Percentiles rank a stretch among this genome's conserved stretches.
These are phyloP conservation scores for Eudyptes chrysolophus DNA, from an alignment of 2,113 vertebrate species.

Conservation along the genomic window DNA sequence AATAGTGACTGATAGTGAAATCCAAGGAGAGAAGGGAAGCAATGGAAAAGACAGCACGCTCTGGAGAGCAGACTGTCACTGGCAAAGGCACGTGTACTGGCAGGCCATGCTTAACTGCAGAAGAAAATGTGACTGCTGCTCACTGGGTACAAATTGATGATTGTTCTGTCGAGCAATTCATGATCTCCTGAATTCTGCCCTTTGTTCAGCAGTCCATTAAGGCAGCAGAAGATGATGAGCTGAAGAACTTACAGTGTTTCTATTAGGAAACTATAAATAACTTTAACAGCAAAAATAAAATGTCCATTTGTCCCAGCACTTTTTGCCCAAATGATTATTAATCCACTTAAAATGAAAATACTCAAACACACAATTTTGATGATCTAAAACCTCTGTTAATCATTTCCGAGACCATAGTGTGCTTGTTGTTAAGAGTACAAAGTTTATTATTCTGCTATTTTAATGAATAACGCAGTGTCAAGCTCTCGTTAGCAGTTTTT, in stretches of 20 bases:
- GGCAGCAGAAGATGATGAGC: not conserved
- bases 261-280: not conserved
- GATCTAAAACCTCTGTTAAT: not conserved
- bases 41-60: not conserved
- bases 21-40: not conserved
- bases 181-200: not conserved
- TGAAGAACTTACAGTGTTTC: not conserved
- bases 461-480: not conserved
- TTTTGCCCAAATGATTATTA: not conserved
- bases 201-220: not conserved
- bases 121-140: not conserved
- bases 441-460: not conserved
- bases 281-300: not conserved
- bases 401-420: fast-evolving
- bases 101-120: not conserved
- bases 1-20: not conserved
- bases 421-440: not conserved
- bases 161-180: not conserved
- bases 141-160: not conserved
- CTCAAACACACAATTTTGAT: not conserved
- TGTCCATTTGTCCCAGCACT: not conserved
- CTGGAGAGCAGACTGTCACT: not conserved
- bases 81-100: not conserved
- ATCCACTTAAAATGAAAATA: not conserved
- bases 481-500: not conserved